These are phyloP conservation scores for Lytechinus variegatus DNA, from an alignment of 35 echinoderm and acorn worm species.

Conservation along the genomic window DNA sequence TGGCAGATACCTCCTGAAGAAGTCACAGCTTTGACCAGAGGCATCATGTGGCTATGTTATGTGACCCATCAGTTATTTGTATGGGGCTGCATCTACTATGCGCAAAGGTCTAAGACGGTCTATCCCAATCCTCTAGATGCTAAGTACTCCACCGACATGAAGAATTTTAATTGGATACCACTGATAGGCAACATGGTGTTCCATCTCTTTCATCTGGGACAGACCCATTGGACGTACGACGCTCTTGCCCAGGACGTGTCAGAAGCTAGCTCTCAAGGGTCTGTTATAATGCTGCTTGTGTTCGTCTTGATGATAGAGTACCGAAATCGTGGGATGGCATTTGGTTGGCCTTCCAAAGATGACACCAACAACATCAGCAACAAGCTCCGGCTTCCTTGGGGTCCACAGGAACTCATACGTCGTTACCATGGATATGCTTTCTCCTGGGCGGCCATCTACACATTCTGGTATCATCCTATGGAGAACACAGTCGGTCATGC, in stretches of 20 bases:
- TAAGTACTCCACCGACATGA: slow-evolving; percentile 78
- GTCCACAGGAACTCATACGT: slow-evolving; percentile 69
- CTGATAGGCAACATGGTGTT: slow-evolving; percentile 73
- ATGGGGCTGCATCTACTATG: slow-evolving; percentile 81
- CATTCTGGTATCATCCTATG: slow-evolving; percentile 99
- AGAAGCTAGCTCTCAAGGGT: slow-evolving; percentile 88
- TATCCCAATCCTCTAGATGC: slow-evolving; percentile 23
- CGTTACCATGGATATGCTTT: slow-evolving; percentile 95
- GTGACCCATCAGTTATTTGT: slow-evolving; percentile 79
- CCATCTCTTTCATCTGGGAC: slow-evolving; percentile 76
- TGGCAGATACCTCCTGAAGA: slow-evolving; percentile 83
- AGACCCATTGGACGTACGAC: slow-evolving; percentile 86
- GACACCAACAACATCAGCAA: slow-evolving; percentile 66
- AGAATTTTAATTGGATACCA: slow-evolving; percentile 65
- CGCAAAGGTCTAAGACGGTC: slow-evolving; percentile 63
- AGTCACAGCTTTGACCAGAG: slow-evolving; percentile 63
- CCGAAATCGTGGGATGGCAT: slow-evolving; percentile 83
- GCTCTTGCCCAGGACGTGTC: slow-evolving; percentile 84
- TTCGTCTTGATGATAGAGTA: slow-evolving; percentile 90
- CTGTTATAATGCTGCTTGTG: slow-evolving; percentile 92
- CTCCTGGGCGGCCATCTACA: slow-evolving; percentile 92
- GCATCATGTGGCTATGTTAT: slow-evolving; percentile 84
- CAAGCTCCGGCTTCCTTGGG: slow-evolving; percentile 62
- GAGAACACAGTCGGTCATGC: slow-evolving; percentile 90
- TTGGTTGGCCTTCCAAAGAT: slow-evolving; percentile 79